Percentiles rank a stretch among this genome's conserved stretches.
phyloP scores from a whole-genome alignment of 1,140 invertebrate genomes.

The Caenorhabditis briggsae region DNA sequence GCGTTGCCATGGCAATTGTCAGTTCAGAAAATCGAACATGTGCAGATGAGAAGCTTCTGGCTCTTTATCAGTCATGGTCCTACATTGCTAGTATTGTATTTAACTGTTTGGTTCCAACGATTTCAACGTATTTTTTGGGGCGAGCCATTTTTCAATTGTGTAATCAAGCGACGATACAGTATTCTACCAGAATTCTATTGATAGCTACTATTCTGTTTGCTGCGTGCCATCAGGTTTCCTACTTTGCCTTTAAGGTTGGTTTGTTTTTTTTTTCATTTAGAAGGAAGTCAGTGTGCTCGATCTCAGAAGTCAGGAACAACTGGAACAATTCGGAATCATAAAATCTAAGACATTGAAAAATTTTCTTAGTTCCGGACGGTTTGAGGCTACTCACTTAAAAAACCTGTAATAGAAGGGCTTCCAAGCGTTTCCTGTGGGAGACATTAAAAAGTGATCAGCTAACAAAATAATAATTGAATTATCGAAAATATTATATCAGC shows the following conservation, averaged over 20 bases:
- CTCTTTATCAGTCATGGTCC: not conserved
- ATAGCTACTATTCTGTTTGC: constrained; percentile 20
- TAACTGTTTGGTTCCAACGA: not conserved
- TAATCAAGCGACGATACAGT: constrained; percentile 13
- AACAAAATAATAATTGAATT: too few relatives aligned
- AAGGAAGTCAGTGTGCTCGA: not conserved
- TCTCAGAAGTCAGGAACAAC: not conserved
- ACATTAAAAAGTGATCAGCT: too few relatives aligned
- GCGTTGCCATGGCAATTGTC: not conserved
- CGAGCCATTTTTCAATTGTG: not conserved
- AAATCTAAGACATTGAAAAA: not conserved
- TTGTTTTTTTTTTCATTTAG: not conserved
- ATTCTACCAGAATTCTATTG: constrained; percentile 16
- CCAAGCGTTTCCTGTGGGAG: too few relatives aligned
- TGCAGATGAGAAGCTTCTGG: not conserved
- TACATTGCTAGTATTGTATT: not conserved
- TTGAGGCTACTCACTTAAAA: too few relatives aligned
- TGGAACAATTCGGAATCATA: not conserved
- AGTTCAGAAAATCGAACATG: constrained; percentile 15
- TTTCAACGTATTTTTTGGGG: not conserved
- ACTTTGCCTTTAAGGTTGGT: not conserved
- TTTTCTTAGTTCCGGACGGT: not conserved
- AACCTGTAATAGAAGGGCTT: too few relatives aligned
- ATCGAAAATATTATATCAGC: too few relatives aligned
- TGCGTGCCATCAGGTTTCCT: not conserved